Percentiles rank a stretch among this genome's conserved stretches.
These are phyloP conservation scores for Scaptodrosophila lebanonensis DNA, from an alignment of 1,140 invertebrate genomes.

Conservation along the genomic window DNA sequence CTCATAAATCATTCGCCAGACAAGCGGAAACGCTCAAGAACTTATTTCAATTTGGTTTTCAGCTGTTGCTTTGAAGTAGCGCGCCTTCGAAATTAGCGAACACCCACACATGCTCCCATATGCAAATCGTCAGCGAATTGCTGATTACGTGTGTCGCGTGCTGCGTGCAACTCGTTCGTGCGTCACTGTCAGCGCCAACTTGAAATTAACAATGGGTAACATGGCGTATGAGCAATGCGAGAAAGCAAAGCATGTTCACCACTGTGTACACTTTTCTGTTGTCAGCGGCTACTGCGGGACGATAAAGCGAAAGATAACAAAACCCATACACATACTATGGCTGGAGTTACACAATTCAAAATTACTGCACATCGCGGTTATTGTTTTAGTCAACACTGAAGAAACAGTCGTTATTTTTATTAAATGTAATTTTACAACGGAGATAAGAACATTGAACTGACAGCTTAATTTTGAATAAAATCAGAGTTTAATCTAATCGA, in stretches of 20 bases:
- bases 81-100: constrained; percentile 36
- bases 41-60: constrained; percentile 43
- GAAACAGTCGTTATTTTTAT: too few species aligned
- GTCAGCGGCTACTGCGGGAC: too few species aligned
- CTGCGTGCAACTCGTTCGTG: constrained; percentile 50
- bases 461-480: too few species aligned
- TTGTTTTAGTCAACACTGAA: too few species aligned
- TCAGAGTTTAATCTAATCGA: too few species aligned
- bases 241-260: constrained; percentile 49
- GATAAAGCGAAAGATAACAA: too few species aligned
- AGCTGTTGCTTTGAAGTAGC: constrained; percentile 32
- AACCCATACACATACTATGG: too few species aligned
- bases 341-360: too few species aligned
- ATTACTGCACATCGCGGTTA: too few species aligned
- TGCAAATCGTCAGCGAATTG: constrained; percentile 6
- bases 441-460: too few species aligned
- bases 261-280: constrained; percentile 62
- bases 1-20: constrained; percentile 42
- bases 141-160: constrained; percentile 47
- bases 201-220: too few species aligned
- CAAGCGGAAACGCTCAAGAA: constrained; percentile 1
- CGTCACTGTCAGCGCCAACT: constrained; percentile 17
- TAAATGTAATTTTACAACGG: too few species aligned
- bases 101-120: neutral
- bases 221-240: constrained; percentile 43